Percentiles rank a stretch among this genome's conserved stretches.
Evolutionary conservation across 2,113 vertebrate species (phyloP).

Genomic region (Sclerurus mexicanus): DNA sequence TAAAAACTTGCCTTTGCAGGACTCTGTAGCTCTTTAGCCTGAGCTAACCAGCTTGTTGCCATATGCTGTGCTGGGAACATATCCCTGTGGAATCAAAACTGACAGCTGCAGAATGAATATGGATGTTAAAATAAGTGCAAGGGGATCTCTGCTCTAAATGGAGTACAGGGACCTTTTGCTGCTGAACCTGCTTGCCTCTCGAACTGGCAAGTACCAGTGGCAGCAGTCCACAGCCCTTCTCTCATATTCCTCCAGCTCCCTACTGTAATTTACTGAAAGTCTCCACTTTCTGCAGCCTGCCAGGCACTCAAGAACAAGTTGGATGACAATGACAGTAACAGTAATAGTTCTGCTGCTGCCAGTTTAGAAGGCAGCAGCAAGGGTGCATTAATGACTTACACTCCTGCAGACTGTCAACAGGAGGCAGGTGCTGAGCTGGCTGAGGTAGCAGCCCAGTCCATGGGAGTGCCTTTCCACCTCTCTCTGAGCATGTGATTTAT

Average conservation of each 20-base stretch:
- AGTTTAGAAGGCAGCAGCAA: background rate
- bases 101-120: background rate
- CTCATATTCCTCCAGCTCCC: background rate
- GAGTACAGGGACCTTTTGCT: background rate
- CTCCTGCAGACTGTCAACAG: background rate
- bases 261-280: constrained; percentile 3
- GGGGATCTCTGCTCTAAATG: background rate
- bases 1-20: background rate
- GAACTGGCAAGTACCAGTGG: background rate
- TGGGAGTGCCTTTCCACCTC: background rate
- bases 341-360: background rate
- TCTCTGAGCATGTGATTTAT: background rate
- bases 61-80: background rate
- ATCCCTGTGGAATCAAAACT: background rate
- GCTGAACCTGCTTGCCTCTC: background rate
- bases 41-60: background rate
- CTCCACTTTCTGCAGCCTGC: background rate
- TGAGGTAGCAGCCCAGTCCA: background rate
- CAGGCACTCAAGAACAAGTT: background rate
- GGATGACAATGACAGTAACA: background rate
- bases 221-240: background rate
- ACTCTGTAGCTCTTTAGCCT: background rate
- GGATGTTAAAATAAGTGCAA: background rate
- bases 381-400: background rate
- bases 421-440: background rate